Evolutionary conservation across 2,888 invertebrate genomes (phyloP), one percentile per base, ranked within the genome.

Genomic region (Himalopsyche anomala): DNA sequence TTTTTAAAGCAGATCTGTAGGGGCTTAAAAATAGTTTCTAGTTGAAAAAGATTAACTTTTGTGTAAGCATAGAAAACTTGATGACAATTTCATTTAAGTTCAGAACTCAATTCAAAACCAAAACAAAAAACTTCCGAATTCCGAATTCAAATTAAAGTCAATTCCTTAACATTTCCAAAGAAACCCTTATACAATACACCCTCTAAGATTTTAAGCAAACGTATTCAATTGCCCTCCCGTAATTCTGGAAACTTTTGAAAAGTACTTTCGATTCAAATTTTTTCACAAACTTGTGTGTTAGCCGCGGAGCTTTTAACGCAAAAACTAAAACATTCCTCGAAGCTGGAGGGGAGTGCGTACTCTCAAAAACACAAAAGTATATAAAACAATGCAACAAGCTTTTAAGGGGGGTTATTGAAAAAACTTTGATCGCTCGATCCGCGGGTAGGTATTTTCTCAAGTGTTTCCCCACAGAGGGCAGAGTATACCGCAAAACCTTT

Each of bases 341-440:
- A 62, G 62, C 62, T 62, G 8, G 42, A 56, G 56, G 17, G 62
- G 42, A 45, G 55, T 12, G 36, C 17, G 79, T 15, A 42, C 40
- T 55, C 42, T 38, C 38, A 40, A 80, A 19, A 28, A 51, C 40
- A 74, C 85, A 56, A 62, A 81, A 85, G 83, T 85, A 51, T 83
- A 84, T 86, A 74, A 86, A 87, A 87, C 86, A 87, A 86, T 87
- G 85, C 87, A 87, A 87, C 84, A 82, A 82, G 87, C 84, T 87
- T 86, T 87, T 86, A 86, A 85, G 80, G 86, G 86, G 74, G n/a
- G 51, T 83, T 85, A 85, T 87, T 82, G 83, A 87, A 87, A 87
- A 87, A 84, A 85, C 84, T 87, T 84, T 81, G 79, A 85, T 85
- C 79, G 56, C 83, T 81, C 79, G 81, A 80, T 83, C 81, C 80